A percentile compares a stretch with the other conserved stretches of the same genome.
Conservation (phyloP, 2,797 vertebrate genomes). For the Trichosurus vulpecula region DNA sequence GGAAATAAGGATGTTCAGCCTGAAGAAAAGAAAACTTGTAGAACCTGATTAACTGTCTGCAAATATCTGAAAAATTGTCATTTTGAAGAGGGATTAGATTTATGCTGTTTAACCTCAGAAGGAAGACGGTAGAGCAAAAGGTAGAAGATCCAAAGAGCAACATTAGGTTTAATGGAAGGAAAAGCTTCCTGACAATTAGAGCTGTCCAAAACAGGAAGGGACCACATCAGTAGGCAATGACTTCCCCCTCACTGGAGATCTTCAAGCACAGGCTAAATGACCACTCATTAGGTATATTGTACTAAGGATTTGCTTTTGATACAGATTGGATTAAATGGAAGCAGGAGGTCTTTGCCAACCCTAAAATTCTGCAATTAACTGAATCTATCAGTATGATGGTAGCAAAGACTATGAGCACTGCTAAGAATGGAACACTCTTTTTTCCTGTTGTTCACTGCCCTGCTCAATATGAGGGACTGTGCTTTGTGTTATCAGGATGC, state of each 20-base stretch:
- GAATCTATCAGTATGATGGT: fast-evolving
- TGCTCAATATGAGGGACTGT: fast-evolving
- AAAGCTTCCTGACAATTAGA: background rate
- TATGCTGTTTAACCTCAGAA: background rate
- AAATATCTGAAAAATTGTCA: background rate
- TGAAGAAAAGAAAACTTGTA: background rate
- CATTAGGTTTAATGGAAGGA: background rate
- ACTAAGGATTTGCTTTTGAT: background rate
- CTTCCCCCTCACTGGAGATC: background rate
- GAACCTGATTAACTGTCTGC: background rate
- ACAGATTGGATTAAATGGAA: background rate
- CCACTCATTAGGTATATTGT: background rate
- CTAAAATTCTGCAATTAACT: background rate
- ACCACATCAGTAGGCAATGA: background rate
- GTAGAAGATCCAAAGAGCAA: background rate
- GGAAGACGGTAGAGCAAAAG: background rate
- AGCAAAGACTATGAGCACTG: fast-evolving
- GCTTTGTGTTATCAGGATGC: background rate
- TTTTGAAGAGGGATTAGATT: background rate
- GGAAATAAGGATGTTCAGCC: background rate
- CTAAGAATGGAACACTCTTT: background rate
- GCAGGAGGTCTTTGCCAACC: background rate
- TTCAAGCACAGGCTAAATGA: background rate
- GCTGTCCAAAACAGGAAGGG: background rate
- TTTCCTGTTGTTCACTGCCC: background rate